Evolutionary conservation across 2,888 invertebrate genomes (phyloP).

Genomic region (Agrenia bidenticulata): DNA sequence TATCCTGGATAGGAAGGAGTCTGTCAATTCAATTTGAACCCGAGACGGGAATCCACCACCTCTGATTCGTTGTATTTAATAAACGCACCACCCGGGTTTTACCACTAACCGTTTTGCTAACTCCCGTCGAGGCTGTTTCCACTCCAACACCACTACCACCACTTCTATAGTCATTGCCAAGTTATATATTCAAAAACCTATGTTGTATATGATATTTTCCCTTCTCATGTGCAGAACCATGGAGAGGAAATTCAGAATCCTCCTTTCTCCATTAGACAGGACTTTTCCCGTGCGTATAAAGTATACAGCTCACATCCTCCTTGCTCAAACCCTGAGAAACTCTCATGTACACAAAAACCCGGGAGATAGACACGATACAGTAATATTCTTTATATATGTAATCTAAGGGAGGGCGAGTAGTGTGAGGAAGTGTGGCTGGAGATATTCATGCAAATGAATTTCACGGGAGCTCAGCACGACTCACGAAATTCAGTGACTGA

Average conservation of each 20-base stretch:
- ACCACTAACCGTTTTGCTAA: background rate
- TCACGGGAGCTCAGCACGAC: slow-evolving; percentile 18
- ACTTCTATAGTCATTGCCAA: too few relatives aligned
- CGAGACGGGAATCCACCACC: background rate
- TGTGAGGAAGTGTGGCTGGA: slow-evolving; percentile 8
- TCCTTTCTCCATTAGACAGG: too few relatives aligned
- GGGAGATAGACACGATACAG: too few relatives aligned
- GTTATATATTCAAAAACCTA: too few relatives aligned
- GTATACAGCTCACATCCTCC: too few relatives aligned
- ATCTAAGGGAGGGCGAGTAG: background rate
- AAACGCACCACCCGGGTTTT: slow-evolving; percentile 9
- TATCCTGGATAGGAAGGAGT: background rate
- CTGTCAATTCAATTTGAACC: slow-evolving; percentile 13
- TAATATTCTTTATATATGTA: too few relatives aligned
- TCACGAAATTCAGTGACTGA: background rate
- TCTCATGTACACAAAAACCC: too few relatives aligned
- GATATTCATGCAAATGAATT: slow-evolving; percentile 37
- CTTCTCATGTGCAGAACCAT: background rate
- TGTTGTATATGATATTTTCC: background rate
- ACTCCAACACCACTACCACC: too few relatives aligned
- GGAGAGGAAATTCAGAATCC: too few relatives aligned
- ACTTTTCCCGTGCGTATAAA: too few relatives aligned
- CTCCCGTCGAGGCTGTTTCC: too few relatives aligned
- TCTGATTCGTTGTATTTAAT: slow-evolving; percentile 12
- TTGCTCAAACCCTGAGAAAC: too few relatives aligned